Evolutionary conservation across 2,113 vertebrate species (phyloP), one percentile per base, ranked within the genome.

Genomic region (Danionella cerebrum): DNA sequence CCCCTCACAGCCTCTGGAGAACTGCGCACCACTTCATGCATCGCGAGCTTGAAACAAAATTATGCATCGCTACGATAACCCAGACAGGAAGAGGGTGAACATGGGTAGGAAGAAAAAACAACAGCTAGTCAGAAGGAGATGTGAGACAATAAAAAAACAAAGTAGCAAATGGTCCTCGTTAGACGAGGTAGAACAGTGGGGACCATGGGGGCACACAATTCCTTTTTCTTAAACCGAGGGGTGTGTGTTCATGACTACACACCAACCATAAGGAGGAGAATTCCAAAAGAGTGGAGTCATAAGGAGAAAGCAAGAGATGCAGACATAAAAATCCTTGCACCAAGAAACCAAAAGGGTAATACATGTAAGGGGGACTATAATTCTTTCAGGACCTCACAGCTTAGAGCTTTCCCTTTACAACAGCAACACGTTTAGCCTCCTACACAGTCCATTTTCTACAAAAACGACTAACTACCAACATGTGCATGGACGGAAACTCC

Each of bases 251-350:
- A 9, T 79, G 75, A 52, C 54, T 62, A 79, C 79, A 76, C 80
- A 82, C 75, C 83, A 57, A 83, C 82, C 73, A 87, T 82, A 66
- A 87, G 84, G 75, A 85, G 77, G 71, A 71, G 44, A 89, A 88
- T 91, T 91, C 90, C 82, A 89, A 82, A 84, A 84, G 84, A 75
- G 76, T 84, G 84, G 72, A 74, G 85, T 80, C 84, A 88, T 79
- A 73, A 53, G 69, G 77, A 84, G 80, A 81, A 86, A 85, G 82
- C 71, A 85, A 86, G 84, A 73, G 81, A 82, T 85, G 80, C 80
- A 73, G 66, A 69, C 83, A 83, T 78, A 80, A 82, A 71, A 52
- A 18, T 67, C 45, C 78, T 81, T 74, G 55, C 60, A 60, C 41
- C 18, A 64, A 42, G 22, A 38, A 48, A 53, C 24, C 27, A 6